Conservation (phyloP, 2,888 invertebrate genomes). For the Gastrophysa polygoni region DNA sequence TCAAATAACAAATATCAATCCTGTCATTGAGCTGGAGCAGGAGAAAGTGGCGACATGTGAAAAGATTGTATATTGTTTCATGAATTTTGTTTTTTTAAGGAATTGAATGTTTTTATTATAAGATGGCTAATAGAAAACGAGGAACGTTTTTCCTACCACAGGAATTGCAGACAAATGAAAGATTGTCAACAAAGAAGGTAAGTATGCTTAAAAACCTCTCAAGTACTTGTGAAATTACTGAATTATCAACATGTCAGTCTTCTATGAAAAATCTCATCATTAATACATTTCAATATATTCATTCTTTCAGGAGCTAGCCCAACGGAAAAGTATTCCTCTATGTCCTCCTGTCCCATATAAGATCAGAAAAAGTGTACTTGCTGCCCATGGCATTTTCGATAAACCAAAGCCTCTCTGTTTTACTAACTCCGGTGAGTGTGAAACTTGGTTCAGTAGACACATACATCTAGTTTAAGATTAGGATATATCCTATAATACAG, state of each 20-base stretch:
- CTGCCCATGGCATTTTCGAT: constrained; percentile 25
- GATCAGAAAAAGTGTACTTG: constrained; percentile 35
- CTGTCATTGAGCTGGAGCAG: no score
- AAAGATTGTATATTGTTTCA: constrained; percentile 18
- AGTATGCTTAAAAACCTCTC: no score
- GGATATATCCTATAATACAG: no score
- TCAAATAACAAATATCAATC: no score
- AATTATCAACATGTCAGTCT: no score
- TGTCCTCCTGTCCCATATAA: constrained; percentile 42
- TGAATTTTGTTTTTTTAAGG: constrained; percentile 31
- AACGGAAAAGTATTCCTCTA: constrained; percentile 33
- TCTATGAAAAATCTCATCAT: no score
- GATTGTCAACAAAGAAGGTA: constrained; percentile 44
- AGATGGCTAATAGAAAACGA: constrained; percentile 40
- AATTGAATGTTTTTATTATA: constrained; percentile 24
- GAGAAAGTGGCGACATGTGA: constrained; percentile 37
- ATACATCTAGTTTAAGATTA: no score
- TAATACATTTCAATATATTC: no score
- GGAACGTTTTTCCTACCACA: constrained; percentile 34
- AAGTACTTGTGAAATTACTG: neutral
- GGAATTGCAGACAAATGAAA: constrained; percentile 38
- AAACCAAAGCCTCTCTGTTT: constrained; percentile 39
- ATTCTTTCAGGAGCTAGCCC: constrained; percentile 38
- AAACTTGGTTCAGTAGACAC: no score
- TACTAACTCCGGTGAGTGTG: constrained; percentile 37